Evolutionary conservation across 2,888 invertebrate genomes (phyloP), one percentile per base, ranked within the genome.

Genomic region (Theristus sp.): DNA sequence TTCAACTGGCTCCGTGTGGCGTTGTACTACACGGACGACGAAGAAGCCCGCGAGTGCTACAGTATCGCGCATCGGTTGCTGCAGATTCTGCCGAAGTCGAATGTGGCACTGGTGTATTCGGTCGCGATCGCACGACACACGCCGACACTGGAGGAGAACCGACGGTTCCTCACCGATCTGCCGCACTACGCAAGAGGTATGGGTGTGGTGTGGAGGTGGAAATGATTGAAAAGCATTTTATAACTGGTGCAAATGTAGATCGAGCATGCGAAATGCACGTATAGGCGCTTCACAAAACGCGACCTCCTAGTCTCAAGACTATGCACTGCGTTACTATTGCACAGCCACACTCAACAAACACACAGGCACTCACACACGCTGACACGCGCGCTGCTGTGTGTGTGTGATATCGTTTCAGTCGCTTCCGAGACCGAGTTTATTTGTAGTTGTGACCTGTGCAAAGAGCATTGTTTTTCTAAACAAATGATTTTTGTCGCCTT

Each of bases 91-190:
- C 25, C 60, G 13, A 55, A 31, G 17, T 52, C 38, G 2, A 30
- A 31, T 22, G 38, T 60, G 2, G 38, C 30, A 10, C 24, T 60
- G 3, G 46, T 31, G 2, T 27, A 55, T n/a, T n/a, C 30, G 24
- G 38, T 55, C 26, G 46, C 25, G 38, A 56, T 60, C 38, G 46
- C 30, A 10, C 25, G 46, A 22, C 29, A 29, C 3, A 13, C 28
- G 26, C 60, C 60, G 13, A 38, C 10, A 1, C 29, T 56, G 53
- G 56, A 60, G 20, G 56, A 60, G 38, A 28, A 55, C 46, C 56
- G 30, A 20, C 22, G 22, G 26, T 55, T 55, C 27, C n/a, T 49
- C 3, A 17, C 20, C 49, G 49, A 10, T 20, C n/a, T 49, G 49
- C 49, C 49, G 49, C 3, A 17, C n/a, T 17, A n/a, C n/a, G 20